Conservation (phyloP, 2,888 invertebrate species). For the Morpho achilles region DNA sequence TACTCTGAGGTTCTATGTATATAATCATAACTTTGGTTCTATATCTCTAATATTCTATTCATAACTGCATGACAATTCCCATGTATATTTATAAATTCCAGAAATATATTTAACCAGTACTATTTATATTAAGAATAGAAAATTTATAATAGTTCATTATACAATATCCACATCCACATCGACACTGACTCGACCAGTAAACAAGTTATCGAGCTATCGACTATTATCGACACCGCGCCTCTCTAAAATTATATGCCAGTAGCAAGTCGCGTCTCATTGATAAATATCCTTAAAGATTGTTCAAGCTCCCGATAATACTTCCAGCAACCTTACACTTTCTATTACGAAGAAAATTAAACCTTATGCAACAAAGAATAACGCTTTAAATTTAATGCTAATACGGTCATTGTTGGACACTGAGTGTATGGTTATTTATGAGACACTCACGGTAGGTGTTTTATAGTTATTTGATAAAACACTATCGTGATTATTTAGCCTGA, state of each 20-base stretch:
- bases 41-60: no score
- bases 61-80: no score
- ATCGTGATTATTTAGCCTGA: conserved; percentile 74
- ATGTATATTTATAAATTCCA: no score
- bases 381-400: conserved; percentile 27
- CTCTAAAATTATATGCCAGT: conserved; percentile 67
- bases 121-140: not conserved
- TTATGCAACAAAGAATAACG: conserved; percentile 33
- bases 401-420: conserved; percentile 36
- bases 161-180: conserved; percentile 1
- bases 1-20: no score
- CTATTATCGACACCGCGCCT: conserved; percentile 25
- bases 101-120: no score
- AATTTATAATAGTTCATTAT: conserved; percentile 8
- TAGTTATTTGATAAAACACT: conserved; percentile 76
- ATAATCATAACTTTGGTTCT: no score
- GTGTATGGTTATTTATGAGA: conserved; percentile 67
- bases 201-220: conserved; percentile 11
- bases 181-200: conserved; percentile 8
- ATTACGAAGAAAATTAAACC: conserved; percentile 33
- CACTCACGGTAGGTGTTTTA: conserved; percentile 69
- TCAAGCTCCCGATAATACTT: conserved; percentile 72
- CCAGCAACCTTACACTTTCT: conserved; percentile 54
- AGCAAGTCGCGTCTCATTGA: conserved; percentile 76
- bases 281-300: conserved; percentile 78